phyloP scores from a whole-genome alignment of 2,797 vertebrate genomes.

The Myotis vivesi region DNA sequence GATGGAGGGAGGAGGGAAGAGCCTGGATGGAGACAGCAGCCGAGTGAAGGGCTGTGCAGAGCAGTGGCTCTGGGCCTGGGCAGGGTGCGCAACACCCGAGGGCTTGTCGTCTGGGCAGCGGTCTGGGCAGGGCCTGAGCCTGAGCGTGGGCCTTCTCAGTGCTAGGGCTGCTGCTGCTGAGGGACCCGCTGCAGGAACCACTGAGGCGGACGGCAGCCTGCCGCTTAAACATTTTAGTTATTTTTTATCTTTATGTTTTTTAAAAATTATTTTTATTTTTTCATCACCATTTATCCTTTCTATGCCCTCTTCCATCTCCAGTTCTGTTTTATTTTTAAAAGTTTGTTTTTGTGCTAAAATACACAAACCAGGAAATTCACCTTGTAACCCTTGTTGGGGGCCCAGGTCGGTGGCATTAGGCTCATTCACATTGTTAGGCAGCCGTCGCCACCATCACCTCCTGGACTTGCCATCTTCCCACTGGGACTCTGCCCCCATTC shows the following conservation, averaged over 20 bases:
- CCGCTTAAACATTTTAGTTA: neutral
- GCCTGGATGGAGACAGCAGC: neutral
- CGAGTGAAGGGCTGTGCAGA: neutral
- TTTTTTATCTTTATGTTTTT: neutral
- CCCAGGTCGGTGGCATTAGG: accelerated
- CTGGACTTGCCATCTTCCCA: neutral
- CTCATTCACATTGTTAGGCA: accelerated
- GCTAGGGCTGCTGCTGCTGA: accelerated
- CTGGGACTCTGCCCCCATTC: neutral
- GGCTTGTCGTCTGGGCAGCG: neutral
- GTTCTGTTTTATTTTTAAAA: neutral
- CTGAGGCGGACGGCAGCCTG: neutral
- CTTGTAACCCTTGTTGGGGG: neutral
- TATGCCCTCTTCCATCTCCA: neutral
- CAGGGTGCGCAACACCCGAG: accelerated
- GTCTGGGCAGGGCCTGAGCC: neutral
- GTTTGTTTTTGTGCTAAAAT: neutral
- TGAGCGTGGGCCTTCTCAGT: accelerated
- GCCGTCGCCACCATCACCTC: neutral
- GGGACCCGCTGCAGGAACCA: neutral
- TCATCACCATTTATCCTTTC: neutral
- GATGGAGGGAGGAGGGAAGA: too few species aligned
- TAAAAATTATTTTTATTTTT: neutral
- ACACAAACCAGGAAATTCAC: accelerated
- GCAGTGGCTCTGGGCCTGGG: accelerated